Evolutionary conservation across 1,140 invertebrate species (phyloP), one percentile per base, ranked within the genome.

Genomic region (Listronotus bonariensis): DNA sequence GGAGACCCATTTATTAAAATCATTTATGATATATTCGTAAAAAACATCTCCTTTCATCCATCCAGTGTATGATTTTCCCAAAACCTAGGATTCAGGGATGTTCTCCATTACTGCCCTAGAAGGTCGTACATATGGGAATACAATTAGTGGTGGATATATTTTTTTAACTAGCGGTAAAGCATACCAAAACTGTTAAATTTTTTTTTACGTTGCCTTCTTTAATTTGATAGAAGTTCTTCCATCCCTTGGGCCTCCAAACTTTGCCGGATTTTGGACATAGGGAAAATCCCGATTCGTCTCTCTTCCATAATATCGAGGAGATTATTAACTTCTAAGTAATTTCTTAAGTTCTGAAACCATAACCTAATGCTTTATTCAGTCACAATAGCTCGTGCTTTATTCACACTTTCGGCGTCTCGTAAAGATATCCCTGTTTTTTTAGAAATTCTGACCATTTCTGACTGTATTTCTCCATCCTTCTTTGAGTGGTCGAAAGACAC

Each of bases 41-140:
- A 10, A 32, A 41, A n/a, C n/a, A n/a, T n/a, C n/a, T n/a, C n/a
- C n/a, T 10, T 18, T 76, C 72, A 81, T 81, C 78, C 77, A 81
- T 0, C 80, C 79, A 8, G 48, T 71, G 12, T 81, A 75, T 36
- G 72, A 73, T 52, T 63, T 72, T 7, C 77, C 77, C 6, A 81
- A 15, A 17, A 20, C 59, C 76, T 78, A 81, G 15, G 68, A 51
- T 59, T 65, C n/a, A 34, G 72, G 63, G 17, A 72, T 57, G 41
- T 69, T 61, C 4, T 70, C 43, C 20, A 64, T 41, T 15, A 74
- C 34, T 17, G 41, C 68, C 59, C 60, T 64, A 42, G 63, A 62
- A 10, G 65, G 68, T 62, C 73, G 58, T 18, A 70, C 57, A 55
- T 64, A 72, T 14, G 17, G 11, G 18, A 60, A 56, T 6, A 51